phyloP scores from a whole-genome alignment of 1,140 invertebrate genomes.

The Spodoptera litura region DNA sequence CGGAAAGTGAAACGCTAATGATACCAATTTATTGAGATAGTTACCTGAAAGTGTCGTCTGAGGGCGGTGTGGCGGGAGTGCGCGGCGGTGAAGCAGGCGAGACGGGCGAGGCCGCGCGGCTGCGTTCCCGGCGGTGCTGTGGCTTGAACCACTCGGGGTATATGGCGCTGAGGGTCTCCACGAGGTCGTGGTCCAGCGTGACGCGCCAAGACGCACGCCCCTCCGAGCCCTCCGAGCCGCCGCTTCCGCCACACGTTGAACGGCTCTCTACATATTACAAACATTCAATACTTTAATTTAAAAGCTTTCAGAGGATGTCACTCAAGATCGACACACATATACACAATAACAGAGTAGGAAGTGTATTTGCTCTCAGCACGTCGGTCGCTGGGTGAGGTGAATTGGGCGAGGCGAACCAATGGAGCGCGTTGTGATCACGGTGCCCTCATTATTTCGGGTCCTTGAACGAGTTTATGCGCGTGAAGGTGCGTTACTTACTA shows the following conservation, averaged over 20 bases:
- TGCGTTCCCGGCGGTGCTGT: slow-evolving; percentile 82
- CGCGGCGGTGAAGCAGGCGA: slow-evolving; percentile 62
- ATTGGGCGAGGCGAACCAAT: slow-evolving; percentile 46
- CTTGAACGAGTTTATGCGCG: slow-evolving; percentile 60
- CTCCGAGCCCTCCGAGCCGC: slow-evolving; percentile 88
- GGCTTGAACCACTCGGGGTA: slow-evolving; percentile 96
- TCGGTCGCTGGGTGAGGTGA: slow-evolving; percentile 23
- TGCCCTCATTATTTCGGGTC: slow-evolving; percentile 57
- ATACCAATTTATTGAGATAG: background rate
- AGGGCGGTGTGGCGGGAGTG: slow-evolving; percentile 63
- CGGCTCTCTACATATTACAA: slow-evolving; percentile 88
- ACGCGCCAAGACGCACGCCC: slow-evolving; percentile 95
- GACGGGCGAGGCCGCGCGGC: slow-evolving; percentile 67
- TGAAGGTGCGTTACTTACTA: slow-evolving; percentile 49
- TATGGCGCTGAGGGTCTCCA: slow-evolving; percentile 95
- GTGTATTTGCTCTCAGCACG: slow-evolving; percentile 23
- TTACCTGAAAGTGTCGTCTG: slow-evolving; percentile 76
- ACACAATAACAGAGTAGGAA: slow-evolving; percentile 31
- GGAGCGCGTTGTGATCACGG: slow-evolving; percentile 44
- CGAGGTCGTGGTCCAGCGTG: slow-evolving; percentile 95
- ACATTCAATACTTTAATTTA: slow-evolving; percentile 19
- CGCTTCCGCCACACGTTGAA: slow-evolving; percentile 86
- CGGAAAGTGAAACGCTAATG: too few species aligned
- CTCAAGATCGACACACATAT: slow-evolving; percentile 6
- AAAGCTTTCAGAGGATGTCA: slow-evolving; percentile 12